Evolutionary conservation across 2,797 vertebrate species (phyloP).

Genomic region (Xerus rutilus): DNA sequence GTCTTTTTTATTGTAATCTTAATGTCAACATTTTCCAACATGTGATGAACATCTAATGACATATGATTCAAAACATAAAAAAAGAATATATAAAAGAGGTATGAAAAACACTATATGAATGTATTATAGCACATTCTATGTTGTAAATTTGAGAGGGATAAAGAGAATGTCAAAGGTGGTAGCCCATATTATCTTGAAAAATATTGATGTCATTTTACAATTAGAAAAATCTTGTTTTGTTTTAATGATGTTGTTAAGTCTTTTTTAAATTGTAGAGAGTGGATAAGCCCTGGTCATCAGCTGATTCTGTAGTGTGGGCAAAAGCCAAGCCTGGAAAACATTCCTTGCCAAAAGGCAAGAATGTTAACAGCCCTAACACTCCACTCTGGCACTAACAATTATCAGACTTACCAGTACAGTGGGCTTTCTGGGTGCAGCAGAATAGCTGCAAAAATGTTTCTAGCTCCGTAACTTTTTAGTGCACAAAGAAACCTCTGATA

Average conservation of each 20-base stretch:
- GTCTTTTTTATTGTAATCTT: neutral
- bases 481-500: too few relatives aligned
- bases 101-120: neutral
- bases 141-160: neutral
- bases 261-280: neutral
- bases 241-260: neutral
- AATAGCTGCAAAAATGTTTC: too few relatives aligned
- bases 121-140: neutral
- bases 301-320: too few relatives aligned
- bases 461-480: too few relatives aligned
- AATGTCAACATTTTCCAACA: constrained; percentile 9
- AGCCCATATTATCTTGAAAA: neutral
- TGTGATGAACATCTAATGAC: neutral
- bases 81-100: neutral
- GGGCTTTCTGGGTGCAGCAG: too few relatives aligned
- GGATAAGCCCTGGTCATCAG: too few relatives aligned
- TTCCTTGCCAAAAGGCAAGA: too few relatives aligned
- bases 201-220: neutral
- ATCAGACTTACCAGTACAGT: too few relatives aligned
- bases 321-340: too few relatives aligned
- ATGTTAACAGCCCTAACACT: too few relatives aligned
- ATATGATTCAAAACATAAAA: constrained; percentile 27
- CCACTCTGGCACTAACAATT: too few relatives aligned
- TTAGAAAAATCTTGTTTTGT: neutral
- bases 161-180: neutral